phyloP scores from a whole-genome alignment of 2,797 vertebrate genomes.

The Paramormyrops hopkinsi region DNA sequence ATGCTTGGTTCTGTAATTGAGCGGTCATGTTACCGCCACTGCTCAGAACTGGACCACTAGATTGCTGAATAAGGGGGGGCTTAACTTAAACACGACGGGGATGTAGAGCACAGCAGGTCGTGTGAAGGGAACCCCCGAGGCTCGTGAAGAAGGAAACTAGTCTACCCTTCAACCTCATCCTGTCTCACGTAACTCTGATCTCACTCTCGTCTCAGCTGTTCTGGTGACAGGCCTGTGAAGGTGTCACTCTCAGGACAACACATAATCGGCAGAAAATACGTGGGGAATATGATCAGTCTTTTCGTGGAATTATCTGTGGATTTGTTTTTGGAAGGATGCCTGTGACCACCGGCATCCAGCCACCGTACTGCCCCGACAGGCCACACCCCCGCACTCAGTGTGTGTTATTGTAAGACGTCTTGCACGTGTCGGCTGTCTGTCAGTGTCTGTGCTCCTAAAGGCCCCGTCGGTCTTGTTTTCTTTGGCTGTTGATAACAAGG shows the following conservation, averaged over 20 bases:
- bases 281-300: not conserved
- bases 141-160: not conserved
- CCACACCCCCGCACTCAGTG: not conserved
- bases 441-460: not conserved
- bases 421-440: not conserved
- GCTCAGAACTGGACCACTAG: not conserved
- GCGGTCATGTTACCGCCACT: not conserved
- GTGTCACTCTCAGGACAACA: not conserved
- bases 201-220: not conserved
- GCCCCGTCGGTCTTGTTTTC: not conserved
- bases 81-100: not conserved
- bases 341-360: not conserved
- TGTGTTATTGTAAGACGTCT: not conserved
- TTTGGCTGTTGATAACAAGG: not conserved
- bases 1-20: not conserved
- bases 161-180: not conserved
- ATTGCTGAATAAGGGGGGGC: not conserved
- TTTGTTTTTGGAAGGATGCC: not conserved
- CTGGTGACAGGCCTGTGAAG: not conserved
- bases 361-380: not conserved
- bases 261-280: not conserved
- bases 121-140: not conserved
- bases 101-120: not conserved
- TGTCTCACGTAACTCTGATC: not conserved
- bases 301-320: not conserved